phyloP scores from a whole-genome alignment of 1,140 invertebrate genomes.

The Drosophila paulistorum region DNA sequence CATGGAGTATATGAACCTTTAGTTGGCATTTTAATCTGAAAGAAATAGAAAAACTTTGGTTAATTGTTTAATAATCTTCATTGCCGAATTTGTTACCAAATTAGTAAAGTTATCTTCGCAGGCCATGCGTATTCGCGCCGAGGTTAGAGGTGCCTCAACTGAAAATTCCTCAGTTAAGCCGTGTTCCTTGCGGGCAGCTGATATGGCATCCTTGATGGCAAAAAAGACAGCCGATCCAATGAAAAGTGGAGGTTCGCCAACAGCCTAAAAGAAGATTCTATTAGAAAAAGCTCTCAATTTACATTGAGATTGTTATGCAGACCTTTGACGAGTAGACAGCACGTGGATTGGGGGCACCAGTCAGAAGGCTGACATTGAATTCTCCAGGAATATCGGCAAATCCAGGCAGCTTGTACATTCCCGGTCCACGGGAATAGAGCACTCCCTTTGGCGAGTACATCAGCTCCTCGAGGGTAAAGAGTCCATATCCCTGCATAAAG shows the following conservation, averaged over 20 bases:
- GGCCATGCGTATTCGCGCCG: constrained; percentile 94
- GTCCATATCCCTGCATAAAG: constrained; percentile 96
- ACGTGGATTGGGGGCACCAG: constrained; percentile 92
- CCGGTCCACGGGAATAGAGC: constrained; percentile 93
- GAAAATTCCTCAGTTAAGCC: constrained; percentile 86
- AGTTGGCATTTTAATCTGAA: constrained; percentile 84
- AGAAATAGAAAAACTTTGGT: constrained; percentile 36
- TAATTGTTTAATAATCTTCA: neutral
- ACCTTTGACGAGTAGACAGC: constrained; percentile 98
- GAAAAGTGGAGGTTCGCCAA: constrained; percentile 97
- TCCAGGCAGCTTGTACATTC: constrained; percentile 96
- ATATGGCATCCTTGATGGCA: constrained; percentile 95
- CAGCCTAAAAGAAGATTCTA: constrained; percentile 85
- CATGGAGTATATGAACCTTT: constrained; percentile 85
- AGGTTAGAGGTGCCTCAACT: constrained; percentile 94
- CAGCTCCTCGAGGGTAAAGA: constrained; percentile 95
- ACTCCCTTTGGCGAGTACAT: constrained; percentile 92
- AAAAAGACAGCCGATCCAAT: constrained; percentile 93
- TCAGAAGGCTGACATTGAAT: constrained; percentile 96
- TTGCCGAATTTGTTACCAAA: constrained; percentile 85
- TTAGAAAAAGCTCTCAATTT: no score
- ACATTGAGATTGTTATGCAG: no score
- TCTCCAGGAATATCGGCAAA: constrained; percentile 94
- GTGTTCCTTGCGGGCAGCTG: constrained; percentile 89
- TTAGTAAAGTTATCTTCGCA: constrained; percentile 93